Evolutionary conservation across 2,113 vertebrate genomes (phyloP).

Genomic region (Charadrius vociferus): DNA sequence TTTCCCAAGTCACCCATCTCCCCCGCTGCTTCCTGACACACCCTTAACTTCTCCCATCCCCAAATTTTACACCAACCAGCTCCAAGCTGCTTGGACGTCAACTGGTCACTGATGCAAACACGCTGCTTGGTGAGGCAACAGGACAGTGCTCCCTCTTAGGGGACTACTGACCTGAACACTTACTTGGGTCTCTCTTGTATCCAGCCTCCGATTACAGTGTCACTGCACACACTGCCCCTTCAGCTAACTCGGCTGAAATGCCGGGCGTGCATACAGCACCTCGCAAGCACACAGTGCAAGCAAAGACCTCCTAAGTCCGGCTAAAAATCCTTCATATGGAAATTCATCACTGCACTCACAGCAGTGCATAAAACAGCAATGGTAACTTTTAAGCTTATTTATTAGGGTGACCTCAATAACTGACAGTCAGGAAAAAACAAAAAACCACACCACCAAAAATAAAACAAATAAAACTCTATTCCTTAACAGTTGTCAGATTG

Average conservation of each 20-base stretch:
- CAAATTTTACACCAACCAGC: neutral
- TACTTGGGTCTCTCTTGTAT: no score
- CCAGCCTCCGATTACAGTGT: neutral
- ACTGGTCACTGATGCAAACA: accelerated
- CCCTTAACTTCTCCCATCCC: neutral
- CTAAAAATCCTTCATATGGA: neutral
- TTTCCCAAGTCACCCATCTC: neutral
- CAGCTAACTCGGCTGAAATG: neutral
- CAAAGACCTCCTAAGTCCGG: neutral
- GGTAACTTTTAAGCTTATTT: neutral
- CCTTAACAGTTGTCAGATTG: neutral
- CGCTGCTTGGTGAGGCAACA: neutral
- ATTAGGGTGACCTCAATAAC: neutral
- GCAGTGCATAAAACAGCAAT: neutral
- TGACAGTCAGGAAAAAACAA: neutral
- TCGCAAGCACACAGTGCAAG: neutral
- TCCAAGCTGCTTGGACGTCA: neutral
- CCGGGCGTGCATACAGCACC: neutral
- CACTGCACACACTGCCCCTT: accelerated
- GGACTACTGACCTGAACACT: neutral
- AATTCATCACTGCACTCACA: neutral
- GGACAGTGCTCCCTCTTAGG: neutral
- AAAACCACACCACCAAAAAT: neutral
- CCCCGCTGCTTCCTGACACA: neutral
- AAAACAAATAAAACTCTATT: neutral